Conservation (phyloP, 2,888 invertebrate genomes). For the Copidosoma aretas region DNA sequence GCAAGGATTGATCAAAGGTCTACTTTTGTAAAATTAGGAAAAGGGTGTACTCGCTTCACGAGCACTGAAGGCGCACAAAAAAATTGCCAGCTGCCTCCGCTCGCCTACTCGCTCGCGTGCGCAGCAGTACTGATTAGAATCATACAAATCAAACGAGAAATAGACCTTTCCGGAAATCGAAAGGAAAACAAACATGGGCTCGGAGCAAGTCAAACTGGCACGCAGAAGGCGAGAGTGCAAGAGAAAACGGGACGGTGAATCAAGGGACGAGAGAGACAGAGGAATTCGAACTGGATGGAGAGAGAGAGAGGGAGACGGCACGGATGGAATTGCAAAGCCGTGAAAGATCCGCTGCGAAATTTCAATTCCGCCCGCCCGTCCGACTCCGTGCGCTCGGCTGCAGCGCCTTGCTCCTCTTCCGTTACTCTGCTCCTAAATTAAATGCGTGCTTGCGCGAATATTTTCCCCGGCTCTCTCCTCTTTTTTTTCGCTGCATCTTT, state of each 20-base stretch:
- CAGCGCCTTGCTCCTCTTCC: too few relatives aligned
- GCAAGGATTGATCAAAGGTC: too few relatives aligned
- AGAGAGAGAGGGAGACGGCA: conserved; percentile 1
- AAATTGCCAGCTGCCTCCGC: not conserved
- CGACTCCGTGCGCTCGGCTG: not conserved
- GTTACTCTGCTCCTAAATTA: too few relatives aligned
- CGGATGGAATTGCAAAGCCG: conserved; percentile 17
- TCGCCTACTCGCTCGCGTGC: not conserved
- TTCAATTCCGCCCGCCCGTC: conserved; percentile 16
- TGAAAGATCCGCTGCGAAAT: conserved; percentile 29
- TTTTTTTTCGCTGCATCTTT: too few relatives aligned
- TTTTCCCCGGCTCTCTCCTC: too few relatives aligned
- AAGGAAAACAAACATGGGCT: not conserved
- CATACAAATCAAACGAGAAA: not conserved
- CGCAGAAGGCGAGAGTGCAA: not conserved
- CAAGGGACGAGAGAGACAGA: not conserved
- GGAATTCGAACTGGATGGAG: too few relatives aligned
- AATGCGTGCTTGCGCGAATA: too few relatives aligned
- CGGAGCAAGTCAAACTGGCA: too few relatives aligned
- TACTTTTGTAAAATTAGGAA: too few relatives aligned
- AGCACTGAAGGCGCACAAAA: not conserved
- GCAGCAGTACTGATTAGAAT: not conserved
- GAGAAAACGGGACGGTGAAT: not conserved
- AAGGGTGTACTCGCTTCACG: not conserved
- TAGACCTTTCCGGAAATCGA: not conserved